Percentiles rank a stretch among this genome's conserved stretches.
Conservation (phyloP, 2,888 invertebrate species). For the Monochamus alternatus region DNA sequence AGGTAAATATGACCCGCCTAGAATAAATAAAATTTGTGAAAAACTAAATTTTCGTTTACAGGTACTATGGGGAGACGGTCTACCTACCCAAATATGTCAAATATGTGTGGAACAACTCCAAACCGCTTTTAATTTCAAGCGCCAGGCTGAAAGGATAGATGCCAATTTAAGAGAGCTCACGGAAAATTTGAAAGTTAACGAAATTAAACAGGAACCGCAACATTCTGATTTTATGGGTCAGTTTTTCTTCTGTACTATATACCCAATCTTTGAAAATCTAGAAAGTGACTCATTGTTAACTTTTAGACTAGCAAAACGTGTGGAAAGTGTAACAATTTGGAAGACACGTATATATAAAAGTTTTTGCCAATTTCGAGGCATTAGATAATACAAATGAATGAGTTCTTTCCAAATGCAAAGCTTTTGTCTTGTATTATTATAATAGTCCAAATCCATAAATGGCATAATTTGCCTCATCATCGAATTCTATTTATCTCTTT, state of each 20-base stretch:
- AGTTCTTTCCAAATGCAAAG: too few relatives aligned
- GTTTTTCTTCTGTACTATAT: conserved; percentile 42
- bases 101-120: conserved; percentile 66
- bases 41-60: conserved; percentile 49
- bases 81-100: conserved; percentile 67
- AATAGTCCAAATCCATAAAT: too few relatives aligned
- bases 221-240: conserved; percentile 61
- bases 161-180: conserved; percentile 63
- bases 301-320: too few relatives aligned
- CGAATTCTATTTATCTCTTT: too few relatives aligned
- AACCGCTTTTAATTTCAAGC: conserved; percentile 66
- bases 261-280: conserved; percentile 54
- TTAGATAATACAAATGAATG: too few relatives aligned
- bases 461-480: too few relatives aligned
- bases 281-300: too few relatives aligned
- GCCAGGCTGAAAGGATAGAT: conserved; percentile 67
- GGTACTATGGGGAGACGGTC: conserved; percentile 68
- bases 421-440: too few relatives aligned
- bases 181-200: conserved; percentile 61
- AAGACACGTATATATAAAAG: too few relatives aligned
- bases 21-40: conserved; percentile 14
- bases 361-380: too few relatives aligned
- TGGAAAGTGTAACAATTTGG: too few relatives aligned
- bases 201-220: conserved; percentile 63
- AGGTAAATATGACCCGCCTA: conserved; percentile 63